phyloP scores from a whole-genome alignment of 2,797 vertebrate species.

The Falco columbarius region DNA sequence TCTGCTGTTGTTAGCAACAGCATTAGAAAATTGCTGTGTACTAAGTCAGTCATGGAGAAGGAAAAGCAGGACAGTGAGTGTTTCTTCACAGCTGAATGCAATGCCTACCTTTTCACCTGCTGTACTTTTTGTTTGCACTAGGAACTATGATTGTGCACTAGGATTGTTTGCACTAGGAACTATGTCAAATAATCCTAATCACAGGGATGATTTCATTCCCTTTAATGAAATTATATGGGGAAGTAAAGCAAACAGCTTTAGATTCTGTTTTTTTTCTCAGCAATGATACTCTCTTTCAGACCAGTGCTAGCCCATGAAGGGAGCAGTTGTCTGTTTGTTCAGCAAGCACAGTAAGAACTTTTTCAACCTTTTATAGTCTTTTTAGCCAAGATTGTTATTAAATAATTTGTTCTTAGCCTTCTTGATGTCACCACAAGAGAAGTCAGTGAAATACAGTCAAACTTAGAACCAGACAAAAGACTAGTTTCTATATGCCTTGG shows the following conservation, averaged over 20 bases:
- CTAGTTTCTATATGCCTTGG: not conserved
- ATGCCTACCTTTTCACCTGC: not conserved
- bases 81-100: not conserved
- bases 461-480: not conserved
- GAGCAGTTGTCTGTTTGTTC: constrained; percentile 4
- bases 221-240: not conserved
- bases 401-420: constrained; percentile 20
- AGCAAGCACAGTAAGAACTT: constrained; percentile 13
- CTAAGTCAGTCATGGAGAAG: not conserved
- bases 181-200: not conserved
- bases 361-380: not conserved
- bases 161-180: not conserved
- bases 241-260: not conserved
- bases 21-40: constrained; percentile 44
- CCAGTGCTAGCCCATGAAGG: not conserved
- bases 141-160: not conserved
- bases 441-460: not conserved
- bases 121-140: not conserved
- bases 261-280: not conserved
- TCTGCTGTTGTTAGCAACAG: constrained; percentile 49
- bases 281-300: not conserved
- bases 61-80: not conserved
- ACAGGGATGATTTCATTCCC: not conserved
- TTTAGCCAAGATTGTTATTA: not conserved
- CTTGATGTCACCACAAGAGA: not conserved